Conservation (phyloP, 2,888 invertebrate genomes). For the Pollenia angustigena region DNA sequence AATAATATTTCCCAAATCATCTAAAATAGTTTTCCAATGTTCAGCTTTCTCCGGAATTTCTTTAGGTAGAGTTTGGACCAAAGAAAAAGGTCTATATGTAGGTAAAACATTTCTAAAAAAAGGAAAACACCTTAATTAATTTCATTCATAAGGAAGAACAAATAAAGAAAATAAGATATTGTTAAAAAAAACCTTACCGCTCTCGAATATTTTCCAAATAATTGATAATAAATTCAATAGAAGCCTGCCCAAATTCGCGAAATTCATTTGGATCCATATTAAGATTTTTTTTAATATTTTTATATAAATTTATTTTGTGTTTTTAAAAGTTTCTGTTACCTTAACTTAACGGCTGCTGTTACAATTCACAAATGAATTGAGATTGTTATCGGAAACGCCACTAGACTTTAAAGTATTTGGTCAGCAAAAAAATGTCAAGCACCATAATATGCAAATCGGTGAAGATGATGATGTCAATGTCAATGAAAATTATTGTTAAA, state of each 20-base stretch:
- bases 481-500: conserved; percentile 34
- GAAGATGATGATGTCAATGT: conserved; percentile 20
- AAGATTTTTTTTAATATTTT: background rate
- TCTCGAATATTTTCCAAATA: conserved; percentile 94
- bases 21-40: conserved; percentile 77
- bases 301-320: background rate
- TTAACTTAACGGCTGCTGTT: conserved; percentile 25
- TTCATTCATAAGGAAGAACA: background rate
- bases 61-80: conserved; percentile 77
- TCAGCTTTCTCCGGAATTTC: conserved; percentile 79
- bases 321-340: background rate
- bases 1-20: conserved; percentile 78
- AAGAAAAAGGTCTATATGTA: conserved; percentile 75
- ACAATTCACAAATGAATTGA: conserved; percentile 35
- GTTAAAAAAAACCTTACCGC: conserved; percentile 85
- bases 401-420: conserved; percentile 24
- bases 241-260: conserved; percentile 92
- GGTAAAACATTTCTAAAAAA: conserved; percentile 77
- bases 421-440: conserved; percentile 37
- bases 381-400: conserved; percentile 7
- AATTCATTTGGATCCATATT: conserved; percentile 91
- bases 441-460: background rate
- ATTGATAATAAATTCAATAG: conserved; percentile 95
- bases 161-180: too few relatives aligned
- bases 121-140: background rate